phyloP scores from a whole-genome alignment of 2,888 invertebrate genomes.

The Antheraea assamensis region DNA sequence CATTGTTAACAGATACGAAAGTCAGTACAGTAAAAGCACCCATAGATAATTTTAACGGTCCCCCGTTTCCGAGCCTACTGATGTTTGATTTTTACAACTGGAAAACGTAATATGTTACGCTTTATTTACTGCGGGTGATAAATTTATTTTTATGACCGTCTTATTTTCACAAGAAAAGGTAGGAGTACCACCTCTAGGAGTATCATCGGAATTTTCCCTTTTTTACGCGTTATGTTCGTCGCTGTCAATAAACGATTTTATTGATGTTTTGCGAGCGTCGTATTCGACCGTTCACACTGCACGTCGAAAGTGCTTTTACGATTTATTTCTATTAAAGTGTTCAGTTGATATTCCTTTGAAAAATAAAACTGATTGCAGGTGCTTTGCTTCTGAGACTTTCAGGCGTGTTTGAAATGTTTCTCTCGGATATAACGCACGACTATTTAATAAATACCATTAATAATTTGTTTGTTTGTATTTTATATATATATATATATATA shows the following conservation, averaged over 20 bases:
- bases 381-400: background rate
- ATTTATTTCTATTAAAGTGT: conserved; percentile 22
- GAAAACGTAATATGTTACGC: conserved; percentile 69
- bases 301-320: conserved; percentile 25
- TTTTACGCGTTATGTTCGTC: conserved; percentile 54
- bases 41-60: conserved; percentile 43
- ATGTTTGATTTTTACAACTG: conserved; percentile 59
- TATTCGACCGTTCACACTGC: conserved; percentile 30
- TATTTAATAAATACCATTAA: background rate
- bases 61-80: conserved; percentile 44
- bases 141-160: conserved; percentile 75
- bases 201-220: conserved; percentile 53
- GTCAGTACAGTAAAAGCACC: background rate
- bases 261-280: conserved; percentile 48
- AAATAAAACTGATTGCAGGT: conserved; percentile 1
- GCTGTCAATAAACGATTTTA: conserved; percentile 69
- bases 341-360: background rate
- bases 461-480: background rate
- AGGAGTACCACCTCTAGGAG: conserved; percentile 35
- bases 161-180: conserved; percentile 68
- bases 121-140: conserved; percentile 74
- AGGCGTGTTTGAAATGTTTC: background rate
- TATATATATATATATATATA: no score
- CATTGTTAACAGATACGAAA: background rate
- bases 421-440: background rate